A percentile compares a stretch with the other conserved stretches of the same genome.
phyloP scores from a whole-genome alignment of 2,888 invertebrate genomes.

The Metalampra italica region DNA sequence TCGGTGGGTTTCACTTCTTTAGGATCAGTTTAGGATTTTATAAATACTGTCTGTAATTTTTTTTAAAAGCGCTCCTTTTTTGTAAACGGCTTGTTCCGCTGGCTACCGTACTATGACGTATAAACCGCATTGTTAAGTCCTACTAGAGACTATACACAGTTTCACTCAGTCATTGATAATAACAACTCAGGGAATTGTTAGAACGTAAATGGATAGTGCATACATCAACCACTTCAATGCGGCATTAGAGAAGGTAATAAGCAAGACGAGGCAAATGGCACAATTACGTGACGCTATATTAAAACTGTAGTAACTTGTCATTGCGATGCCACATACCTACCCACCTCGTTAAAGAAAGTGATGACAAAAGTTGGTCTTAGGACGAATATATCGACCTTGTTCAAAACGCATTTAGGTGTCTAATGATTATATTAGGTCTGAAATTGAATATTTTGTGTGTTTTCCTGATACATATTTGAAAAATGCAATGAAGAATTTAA shows the following conservation, averaged over 20 bases:
- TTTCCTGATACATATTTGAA: too few relatives aligned
- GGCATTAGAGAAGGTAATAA: constrained; percentile 17
- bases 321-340: constrained; percentile 1
- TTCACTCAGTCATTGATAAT: constrained; percentile 1
- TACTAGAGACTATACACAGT: not conserved
- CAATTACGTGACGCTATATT: constrained; percentile 7
- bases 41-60: too few relatives aligned
- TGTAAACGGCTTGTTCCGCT: too few relatives aligned
- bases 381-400: too few relatives aligned
- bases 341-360: not conserved
- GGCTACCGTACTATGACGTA: too few relatives aligned
- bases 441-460: too few relatives aligned
- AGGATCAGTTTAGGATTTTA: too few relatives aligned
- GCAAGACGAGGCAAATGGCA: constrained; percentile 18
- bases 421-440: too few relatives aligned
- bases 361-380: not conserved
- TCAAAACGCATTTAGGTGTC: too few relatives aligned
- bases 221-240: constrained; percentile 5
- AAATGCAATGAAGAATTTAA: too few relatives aligned
- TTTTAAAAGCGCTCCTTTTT: too few relatives aligned
- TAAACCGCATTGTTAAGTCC: not conserved
- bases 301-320: constrained; percentile 3
- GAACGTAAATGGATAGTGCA: not conserved
- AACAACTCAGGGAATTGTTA: not conserved
- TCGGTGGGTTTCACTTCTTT: too few relatives aligned